Percentiles rank a stretch among this genome's conserved stretches.
These are phyloP conservation scores for Luidia sarsii DNA, from an alignment of 53 echinoderm and acorn worm species.

Conservation along the genomic window DNA sequence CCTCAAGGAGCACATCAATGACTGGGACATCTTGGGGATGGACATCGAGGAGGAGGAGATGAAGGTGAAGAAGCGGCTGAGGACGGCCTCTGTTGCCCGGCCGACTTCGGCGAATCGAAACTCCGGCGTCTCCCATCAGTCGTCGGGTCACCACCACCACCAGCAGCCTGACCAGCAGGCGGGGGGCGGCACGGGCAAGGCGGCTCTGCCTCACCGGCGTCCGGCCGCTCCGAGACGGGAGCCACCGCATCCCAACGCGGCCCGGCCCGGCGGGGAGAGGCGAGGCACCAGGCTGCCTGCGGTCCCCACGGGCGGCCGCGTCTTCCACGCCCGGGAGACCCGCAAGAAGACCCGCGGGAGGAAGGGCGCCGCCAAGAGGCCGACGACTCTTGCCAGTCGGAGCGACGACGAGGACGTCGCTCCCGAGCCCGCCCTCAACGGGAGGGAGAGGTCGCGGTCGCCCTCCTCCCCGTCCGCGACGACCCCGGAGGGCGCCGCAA, in stretches of 20 bases:
- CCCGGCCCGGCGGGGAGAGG: background rate
- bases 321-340: conserved; percentile 28
- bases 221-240: background rate
- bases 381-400: background rate
- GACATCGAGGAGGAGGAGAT: conserved; percentile 47
- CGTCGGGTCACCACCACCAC: too few relatives aligned
- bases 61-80: conserved; percentile 11
- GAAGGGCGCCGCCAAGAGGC: conserved; percentile 4
- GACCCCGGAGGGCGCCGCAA: background rate
- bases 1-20: conserved; percentile 64
- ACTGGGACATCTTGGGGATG: conserved; percentile 48
- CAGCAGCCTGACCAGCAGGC: too few relatives aligned
- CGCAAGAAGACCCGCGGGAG: conserved; percentile 16
- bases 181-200: too few relatives aligned
- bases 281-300: conserved; percentile 16
- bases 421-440: conserved; percentile 4
- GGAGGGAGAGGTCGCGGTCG: background rate
- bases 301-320: conserved; percentile 5
- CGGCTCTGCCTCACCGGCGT: background rate
- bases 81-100: conserved; percentile 20
- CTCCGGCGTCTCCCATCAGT: conserved; percentile 5
- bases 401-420: conserved; percentile 39
- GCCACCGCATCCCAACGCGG: background rate
- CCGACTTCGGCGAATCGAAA: conserved; percentile 41
- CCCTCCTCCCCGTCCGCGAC: background rate